Base-by-base conservation (phyloP, 2,113 vertebrate species). In the Silurus glanis region DNA sequence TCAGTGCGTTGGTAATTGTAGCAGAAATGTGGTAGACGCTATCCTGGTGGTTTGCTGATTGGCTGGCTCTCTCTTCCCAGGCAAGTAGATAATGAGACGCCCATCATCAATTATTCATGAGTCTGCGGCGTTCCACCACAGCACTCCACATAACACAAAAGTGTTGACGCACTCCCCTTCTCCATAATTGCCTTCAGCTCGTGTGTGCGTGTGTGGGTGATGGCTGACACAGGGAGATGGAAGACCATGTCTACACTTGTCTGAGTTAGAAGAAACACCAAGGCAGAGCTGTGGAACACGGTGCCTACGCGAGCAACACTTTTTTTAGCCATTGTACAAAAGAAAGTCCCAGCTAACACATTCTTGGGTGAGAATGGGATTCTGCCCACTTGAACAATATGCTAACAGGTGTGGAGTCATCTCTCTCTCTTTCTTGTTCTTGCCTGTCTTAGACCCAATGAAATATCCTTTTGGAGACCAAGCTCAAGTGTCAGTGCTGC, bases 71-170 rank as follows among this genome's bases (percentile, higher is more conserved):
- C 67, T 64, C 59, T 81, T 66, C 37, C 16, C 16, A 56, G 13
- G 86, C 23, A 37, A 76, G 71, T 76, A 17, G 45, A 85, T 88
- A 88, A 87, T 88, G 85, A 89, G 88, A 88, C 51, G 23, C 51
- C 66, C 16, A 45, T n/a, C 28, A 78, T 90, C 83, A 85, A 89
- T 89, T 87, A 88, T 88, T 87, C 85, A 90, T 75, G 84, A 89
- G 67, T 85, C 61, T 85, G 74, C 83, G 25, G 37, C 4, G 55
- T 37, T 78, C 62, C 59, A 75, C 37, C 47, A 3, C 47, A 72
- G 23, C 6, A 75, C 71, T 67, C 49, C 64, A 69, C 75, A 84
- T 66, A 49, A 72, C 71, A 82, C 67, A 82, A 80, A 86, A 58
- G 56, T 14, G n/a, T 78, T n/a, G 62, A 55, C 53, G 56, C 23